Percentiles rank a stretch among this genome's conserved stretches.
phyloP scores from a whole-genome alignment of 2,113 vertebrate genomes.

The Epinephelus moara region DNA sequence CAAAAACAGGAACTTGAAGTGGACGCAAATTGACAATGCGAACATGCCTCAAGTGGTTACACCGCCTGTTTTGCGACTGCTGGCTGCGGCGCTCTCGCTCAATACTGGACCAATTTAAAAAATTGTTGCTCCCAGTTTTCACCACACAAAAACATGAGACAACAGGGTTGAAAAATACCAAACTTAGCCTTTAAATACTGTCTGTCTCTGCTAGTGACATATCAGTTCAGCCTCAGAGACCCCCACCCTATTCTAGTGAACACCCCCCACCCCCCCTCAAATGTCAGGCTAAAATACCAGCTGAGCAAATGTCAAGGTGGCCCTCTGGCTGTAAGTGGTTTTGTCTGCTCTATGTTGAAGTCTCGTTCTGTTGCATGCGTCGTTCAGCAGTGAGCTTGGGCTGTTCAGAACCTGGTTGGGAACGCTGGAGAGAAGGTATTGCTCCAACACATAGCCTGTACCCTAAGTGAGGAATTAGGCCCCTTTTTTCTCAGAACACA shows the following conservation, averaged over 20 bases:
- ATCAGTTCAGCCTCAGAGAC: background rate
- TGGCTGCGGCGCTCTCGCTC: no score
- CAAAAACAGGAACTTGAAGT: no score
- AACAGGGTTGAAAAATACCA: no score
- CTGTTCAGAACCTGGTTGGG: constrained; percentile 82
- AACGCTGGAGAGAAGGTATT: constrained; percentile 81
- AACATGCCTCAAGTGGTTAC: no score
- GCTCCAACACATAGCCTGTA: constrained; percentile 56
- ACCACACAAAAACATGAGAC: no score
- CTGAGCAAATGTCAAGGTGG: constrained; percentile 64
- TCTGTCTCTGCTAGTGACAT: background rate
- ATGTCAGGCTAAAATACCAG: constrained; percentile 52
- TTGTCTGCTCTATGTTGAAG: constrained; percentile 72
- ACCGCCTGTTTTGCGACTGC: no score
- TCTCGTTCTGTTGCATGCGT: constrained; percentile 78
- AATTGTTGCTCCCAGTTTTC: no score
- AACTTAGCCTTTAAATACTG: background rate
- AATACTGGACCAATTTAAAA: no score
- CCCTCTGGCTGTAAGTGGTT: constrained; percentile 65
- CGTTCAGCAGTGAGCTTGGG: constrained; percentile 76
- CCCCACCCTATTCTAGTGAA: background rate
- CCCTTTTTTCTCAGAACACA: constrained; percentile 32
- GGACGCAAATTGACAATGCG: no score
- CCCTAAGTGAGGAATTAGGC: constrained; percentile 40
- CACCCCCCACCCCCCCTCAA: background rate